phyloP scores from a whole-genome alignment of 2,113 vertebrate genomes.

The Chaetorhynchus papuensis region DNA sequence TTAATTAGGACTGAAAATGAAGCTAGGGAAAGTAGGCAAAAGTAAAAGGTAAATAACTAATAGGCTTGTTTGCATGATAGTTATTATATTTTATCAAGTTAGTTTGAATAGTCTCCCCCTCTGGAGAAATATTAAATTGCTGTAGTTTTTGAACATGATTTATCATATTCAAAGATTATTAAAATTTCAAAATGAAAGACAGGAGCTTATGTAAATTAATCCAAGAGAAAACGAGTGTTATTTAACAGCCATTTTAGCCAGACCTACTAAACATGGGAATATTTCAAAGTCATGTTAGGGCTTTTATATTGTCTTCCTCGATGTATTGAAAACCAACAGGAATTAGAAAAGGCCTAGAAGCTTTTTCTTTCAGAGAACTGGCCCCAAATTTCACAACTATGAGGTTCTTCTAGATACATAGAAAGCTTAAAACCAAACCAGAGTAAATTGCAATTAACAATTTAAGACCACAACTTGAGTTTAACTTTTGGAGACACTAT shows the following conservation, averaged over 20 bases:
- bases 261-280: not conserved
- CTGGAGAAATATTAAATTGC: rapidly evolving
- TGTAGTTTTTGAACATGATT: not conserved
- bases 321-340: not conserved
- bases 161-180: not conserved
- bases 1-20: not conserved
- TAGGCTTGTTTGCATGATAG: not conserved
- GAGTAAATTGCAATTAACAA: not conserved
- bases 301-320: not conserved
- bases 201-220: not conserved
- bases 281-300: not conserved
- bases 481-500: not conserved
- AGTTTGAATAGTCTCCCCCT: not conserved
- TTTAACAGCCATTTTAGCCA: not conserved
- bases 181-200: not conserved
- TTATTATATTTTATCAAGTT: not conserved
- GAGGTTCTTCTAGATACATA: not conserved
- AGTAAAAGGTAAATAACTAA: not conserved
- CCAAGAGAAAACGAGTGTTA: not conserved
- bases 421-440: not conserved
- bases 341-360: not conserved
- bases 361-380: not conserved
- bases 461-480: not conserved
- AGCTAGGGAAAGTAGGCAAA: not conserved
- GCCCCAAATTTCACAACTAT: not conserved